Conservation (phyloP, 2,888 invertebrate genomes). For the Cataglyphis cursor region DNA sequence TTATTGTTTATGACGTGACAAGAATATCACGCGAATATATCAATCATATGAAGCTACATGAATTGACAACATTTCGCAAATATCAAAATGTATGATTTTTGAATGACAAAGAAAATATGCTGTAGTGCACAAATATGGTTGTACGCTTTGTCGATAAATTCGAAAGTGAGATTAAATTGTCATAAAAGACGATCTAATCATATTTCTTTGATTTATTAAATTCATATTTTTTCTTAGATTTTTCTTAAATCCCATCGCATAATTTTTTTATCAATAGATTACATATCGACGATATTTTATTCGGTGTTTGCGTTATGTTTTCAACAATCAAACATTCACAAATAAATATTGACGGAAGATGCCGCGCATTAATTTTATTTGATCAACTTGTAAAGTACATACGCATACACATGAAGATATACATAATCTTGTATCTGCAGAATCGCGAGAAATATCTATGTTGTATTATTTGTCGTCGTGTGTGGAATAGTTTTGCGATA, state of each 20-base stretch:
- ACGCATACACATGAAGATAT: conserved; percentile 22
- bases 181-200: neutral
- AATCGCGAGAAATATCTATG: conserved; percentile 39
- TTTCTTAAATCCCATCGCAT: neutral
- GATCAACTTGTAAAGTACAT: neutral
- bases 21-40: neutral
- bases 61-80: neutral
- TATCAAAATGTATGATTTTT: neutral
- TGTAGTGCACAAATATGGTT: neutral
- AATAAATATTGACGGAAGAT: conserved; percentile 39
- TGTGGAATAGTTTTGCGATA: conserved; percentile 17
- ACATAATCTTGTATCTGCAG: conserved; percentile 31
- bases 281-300: conserved; percentile 5
- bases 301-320: conserved; percentile 47
- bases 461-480: neutral
- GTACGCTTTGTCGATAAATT: neutral
- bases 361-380: conserved; percentile 25
- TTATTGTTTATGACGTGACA: neutral
- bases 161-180: neutral
- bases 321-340: conserved; percentile 1
- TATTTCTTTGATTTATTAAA: neutral
- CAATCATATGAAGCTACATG: neutral
- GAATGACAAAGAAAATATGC: neutral
- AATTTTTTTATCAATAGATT: conserved; percentile 11
- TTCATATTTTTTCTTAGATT: neutral